Base-by-base conservation (phyloP, 2,797 vertebrate species). In the Streptopelia turtur region DNA sequence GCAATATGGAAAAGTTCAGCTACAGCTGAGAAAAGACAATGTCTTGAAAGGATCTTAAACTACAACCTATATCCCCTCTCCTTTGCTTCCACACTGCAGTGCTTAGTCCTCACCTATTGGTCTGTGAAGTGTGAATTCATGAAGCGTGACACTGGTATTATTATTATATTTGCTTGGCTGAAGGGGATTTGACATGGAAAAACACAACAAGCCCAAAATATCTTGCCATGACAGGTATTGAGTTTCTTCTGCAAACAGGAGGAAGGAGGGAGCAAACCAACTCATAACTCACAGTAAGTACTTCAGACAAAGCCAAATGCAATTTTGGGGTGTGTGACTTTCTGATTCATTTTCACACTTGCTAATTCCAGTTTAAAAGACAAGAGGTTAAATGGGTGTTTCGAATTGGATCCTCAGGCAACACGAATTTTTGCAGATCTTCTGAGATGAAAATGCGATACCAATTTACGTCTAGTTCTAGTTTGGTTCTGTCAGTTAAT, bases 91-190 rank as follows among this genome's bases (percentile, higher is more conserved):
- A 15, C 5, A 4, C 22, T 25, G 25, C 25, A 14, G 20, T 10
- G 6, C 35, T 81, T 55, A 77, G 27, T 37, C 60, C 56, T 92
- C 65, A 87, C 60, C 50, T 83, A 90, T 56, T 83, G 79, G 47
- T 47, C 70, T 60, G 24, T 20, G 37, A 84, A 65, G 52, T 74
- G 75, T 87, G 70, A 95, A 90, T 92, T 90, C 86, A 90, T 33
- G 45, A 68, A 50, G 70, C 9, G 2, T 92, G 79, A 94, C 83
- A 61, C 75, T 39, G 45, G n/a, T 74, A 72, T 87, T 87, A 80
- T 87, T 91, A 56, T 77, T 79, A 66, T 87, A 68, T 90, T 94
- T 92, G 35, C 65, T 81, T 65, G 75, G 17, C 61, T 87, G 70
- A 77, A 77, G n/a, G 35, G 69, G 35, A 55, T n/a, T 81, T 84